Conservation (phyloP, 1,140 invertebrate genomes). For the Stegodyphus mimosarum region DNA sequence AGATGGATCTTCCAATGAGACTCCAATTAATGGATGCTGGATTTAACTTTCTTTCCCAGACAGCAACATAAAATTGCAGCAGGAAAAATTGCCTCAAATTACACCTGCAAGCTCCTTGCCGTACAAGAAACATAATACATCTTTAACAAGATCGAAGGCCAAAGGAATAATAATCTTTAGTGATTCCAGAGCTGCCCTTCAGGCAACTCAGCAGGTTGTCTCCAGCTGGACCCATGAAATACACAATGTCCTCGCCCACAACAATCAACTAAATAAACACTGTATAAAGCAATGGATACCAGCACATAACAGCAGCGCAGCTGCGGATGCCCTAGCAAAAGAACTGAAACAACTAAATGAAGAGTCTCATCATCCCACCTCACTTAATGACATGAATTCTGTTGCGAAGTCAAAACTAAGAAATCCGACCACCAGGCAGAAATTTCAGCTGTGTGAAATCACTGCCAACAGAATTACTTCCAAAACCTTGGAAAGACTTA, state of each 20-base stretch:
- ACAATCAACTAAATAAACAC: neutral
- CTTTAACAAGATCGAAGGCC: neutral
- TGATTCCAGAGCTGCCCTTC: neutral
- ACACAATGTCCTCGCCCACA: neutral
- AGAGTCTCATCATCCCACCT: neutral
- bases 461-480: neutral
- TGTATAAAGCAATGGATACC: neutral
- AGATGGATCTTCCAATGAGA: neutral
- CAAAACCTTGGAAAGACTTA: constrained; percentile 15
- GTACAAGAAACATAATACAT: neutral
- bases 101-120: neutral
- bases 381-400: neutral
- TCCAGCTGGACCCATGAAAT: neutral
- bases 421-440: neutral
- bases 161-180: neutral
- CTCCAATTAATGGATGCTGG: neutral
- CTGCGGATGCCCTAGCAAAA: neutral
- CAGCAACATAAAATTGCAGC: neutral
- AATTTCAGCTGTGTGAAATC: neutral
- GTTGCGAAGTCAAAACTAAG: neutral
- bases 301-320: neutral
- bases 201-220: neutral
- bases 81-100: constrained; percentile 4
- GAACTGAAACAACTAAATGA: neutral
- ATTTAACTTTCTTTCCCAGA: neutral